Percentiles rank a stretch among this genome's conserved stretches.
phyloP scores from a whole-genome alignment of 1,140 invertebrate genomes.

The Oedothorax gibbosus region DNA sequence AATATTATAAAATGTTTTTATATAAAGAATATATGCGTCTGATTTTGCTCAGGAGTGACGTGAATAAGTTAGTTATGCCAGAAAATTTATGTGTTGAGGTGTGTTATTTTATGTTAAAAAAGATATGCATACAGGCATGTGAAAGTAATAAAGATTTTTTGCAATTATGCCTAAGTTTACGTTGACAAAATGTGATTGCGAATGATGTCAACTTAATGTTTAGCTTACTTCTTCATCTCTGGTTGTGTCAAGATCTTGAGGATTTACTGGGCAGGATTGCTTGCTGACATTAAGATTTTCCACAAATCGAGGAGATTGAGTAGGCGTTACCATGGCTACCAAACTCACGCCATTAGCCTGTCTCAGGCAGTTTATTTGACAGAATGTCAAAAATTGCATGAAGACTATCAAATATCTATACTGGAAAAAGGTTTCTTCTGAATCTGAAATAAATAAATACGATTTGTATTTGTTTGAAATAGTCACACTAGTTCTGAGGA shows the following conservation, averaged over 20 bases:
- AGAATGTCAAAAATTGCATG: background rate
- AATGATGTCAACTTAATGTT: background rate
- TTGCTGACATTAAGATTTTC: background rate
- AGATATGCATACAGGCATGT: background rate
- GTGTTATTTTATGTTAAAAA: too few species aligned
- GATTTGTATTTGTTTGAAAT: too few species aligned
- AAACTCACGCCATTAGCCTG: background rate
- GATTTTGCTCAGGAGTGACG: too few species aligned
- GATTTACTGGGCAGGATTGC: background rate
- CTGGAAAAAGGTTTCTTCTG: background rate
- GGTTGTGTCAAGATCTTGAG: too few species aligned
- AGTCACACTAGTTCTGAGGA: too few species aligned
- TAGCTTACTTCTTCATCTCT: background rate
- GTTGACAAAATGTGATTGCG: background rate
- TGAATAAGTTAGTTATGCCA: too few species aligned
- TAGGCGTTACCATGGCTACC: slow-evolving; percentile 21
- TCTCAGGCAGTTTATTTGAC: background rate
- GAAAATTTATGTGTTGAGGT: too few species aligned
- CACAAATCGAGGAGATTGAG: background rate
- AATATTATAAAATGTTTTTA: background rate
- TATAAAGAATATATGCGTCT: background rate
- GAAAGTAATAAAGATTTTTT: background rate
- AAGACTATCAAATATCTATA: background rate
- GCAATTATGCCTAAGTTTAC: background rate
- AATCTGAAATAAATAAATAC: background rate